These are phyloP conservation scores for Eubasilissa splendida DNA, from an alignment of 2,888 invertebrate genomes.

Conservation along the genomic window DNA sequence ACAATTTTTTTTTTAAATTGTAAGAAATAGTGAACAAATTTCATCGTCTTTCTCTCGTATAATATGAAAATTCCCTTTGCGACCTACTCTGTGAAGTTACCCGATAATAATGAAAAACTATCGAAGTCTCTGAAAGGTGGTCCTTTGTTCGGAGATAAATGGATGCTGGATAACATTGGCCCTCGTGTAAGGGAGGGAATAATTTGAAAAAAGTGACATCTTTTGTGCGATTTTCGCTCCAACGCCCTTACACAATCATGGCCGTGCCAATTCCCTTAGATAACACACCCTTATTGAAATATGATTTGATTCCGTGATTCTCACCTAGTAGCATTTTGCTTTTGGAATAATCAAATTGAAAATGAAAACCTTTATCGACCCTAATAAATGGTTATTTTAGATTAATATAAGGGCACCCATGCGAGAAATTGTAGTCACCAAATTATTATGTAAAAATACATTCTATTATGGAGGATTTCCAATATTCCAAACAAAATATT, in stretches of 20 bases:
- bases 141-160: constrained; percentile 54
- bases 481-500: too few relatives aligned
- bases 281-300: constrained; percentile 47
- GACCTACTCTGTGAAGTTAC: constrained; percentile 17
- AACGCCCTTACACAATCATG: constrained; percentile 33
- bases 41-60: constrained; percentile 15
- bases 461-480: too few relatives aligned
- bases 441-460: too few relatives aligned
- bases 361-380: constrained; percentile 24
- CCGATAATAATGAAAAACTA: constrained; percentile 51
- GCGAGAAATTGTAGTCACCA: too few relatives aligned
- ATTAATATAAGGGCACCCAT: too few relatives aligned
- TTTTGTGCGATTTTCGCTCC: constrained; percentile 41
- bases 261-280: constrained; percentile 48
- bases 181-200: constrained; percentile 19
- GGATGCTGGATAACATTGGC: constrained; percentile 45
- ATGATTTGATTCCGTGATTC: constrained; percentile 36
- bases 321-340: constrained; percentile 28
- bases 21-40: constrained; percentile 14
- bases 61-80: constrained; percentile 35
- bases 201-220: constrained; percentile 51
- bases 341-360: constrained; percentile 29
- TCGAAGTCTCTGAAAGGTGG: constrained; percentile 41
- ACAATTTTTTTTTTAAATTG: too few relatives aligned
- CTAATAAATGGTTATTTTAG: too few relatives aligned